Percentiles rank a stretch among this genome's conserved stretches.
Conservation (phyloP, 2,797 vertebrate species). For the Smutsia gigantea region DNA sequence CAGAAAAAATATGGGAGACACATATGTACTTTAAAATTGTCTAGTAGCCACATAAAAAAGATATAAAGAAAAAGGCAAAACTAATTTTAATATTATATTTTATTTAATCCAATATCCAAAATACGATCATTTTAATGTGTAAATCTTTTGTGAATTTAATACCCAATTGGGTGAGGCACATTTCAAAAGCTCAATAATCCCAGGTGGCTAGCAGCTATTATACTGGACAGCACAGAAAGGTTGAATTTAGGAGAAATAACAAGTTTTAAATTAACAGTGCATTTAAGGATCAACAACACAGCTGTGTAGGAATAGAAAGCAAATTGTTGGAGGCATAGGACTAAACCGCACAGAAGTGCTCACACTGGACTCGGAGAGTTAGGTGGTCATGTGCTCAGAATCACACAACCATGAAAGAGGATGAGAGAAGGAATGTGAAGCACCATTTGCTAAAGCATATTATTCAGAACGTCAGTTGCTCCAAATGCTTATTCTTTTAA, state of each 20-base stretch:
- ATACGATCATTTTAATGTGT: neutral
- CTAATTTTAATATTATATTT: neutral
- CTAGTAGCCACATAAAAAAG: neutral
- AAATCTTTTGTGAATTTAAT: neutral
- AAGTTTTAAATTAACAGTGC: neutral
- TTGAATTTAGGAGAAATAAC: neutral
- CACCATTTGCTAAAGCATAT: neutral
- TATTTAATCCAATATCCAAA: neutral
- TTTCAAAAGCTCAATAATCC: neutral
- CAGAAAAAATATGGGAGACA: neutral
- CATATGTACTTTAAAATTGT: neutral
- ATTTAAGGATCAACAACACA: neutral
- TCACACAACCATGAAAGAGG: neutral
- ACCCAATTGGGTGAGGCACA: neutral
- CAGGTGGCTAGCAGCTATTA: neutral
- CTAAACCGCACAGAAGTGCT: neutral
- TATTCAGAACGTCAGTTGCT: neutral
- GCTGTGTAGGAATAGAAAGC: neutral
- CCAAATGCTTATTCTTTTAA: neutral
- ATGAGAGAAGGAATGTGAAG: neutral
- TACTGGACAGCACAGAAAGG: neutral
- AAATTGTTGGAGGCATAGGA: neutral
- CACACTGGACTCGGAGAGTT: neutral
- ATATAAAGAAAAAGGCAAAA: neutral
- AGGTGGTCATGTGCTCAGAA: too few relatives aligned